Base-by-base conservation (phyloP, 1,140 invertebrate species). In the Drosophila littoralis region DNA sequence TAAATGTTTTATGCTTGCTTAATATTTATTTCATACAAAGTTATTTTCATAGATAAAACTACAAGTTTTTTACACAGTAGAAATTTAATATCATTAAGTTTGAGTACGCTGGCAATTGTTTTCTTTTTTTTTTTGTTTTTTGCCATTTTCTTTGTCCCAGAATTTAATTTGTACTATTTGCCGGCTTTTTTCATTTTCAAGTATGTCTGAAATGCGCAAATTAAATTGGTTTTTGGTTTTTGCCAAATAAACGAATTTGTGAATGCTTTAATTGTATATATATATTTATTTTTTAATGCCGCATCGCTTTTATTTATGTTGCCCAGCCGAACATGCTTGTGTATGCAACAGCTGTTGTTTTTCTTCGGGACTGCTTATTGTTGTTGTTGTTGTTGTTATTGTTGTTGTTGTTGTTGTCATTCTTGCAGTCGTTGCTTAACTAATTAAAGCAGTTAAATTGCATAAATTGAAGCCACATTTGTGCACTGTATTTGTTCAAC, bases 381-480 rank as follows among this genome's bases (percentile, higher is more conserved):
- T 22, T 22, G 22, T 22, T 22, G 1, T 17, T 17, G 17, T 17
- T 17, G 17, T 17, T 17, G 17, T 22, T 40, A 33, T 36, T 66
- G 51, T 22, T 5, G 4, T 28, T 35, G 36, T 17, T 68, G 38
- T 22, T 22, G 13, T 33, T 46, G 51, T 70, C 55, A 10, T 54
- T 70, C 12, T 50, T 58, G n/a, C 13, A 68, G 57, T 59, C 57
- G n/a, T 51, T 50, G 54, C 52, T 70, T 71, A 69, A 81, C 74
- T 85, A 81, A 85, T 77, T 81, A 71, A 85, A 77, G 40, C 78
- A 17, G 43, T 67, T 69, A 79, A 75, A 82, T 69, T 67, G 79
- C 75, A 85, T 82, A 85, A 72, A 82, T 76, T 85, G 82, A 88
- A 86, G 71, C 58, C 28, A n/a, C 22, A 38, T 36, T 55, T 73